Percentiles rank a stretch among this genome's conserved stretches.
phyloP scores from a whole-genome alignment of 2,797 vertebrate genomes.

The Miichthys miiuy region DNA sequence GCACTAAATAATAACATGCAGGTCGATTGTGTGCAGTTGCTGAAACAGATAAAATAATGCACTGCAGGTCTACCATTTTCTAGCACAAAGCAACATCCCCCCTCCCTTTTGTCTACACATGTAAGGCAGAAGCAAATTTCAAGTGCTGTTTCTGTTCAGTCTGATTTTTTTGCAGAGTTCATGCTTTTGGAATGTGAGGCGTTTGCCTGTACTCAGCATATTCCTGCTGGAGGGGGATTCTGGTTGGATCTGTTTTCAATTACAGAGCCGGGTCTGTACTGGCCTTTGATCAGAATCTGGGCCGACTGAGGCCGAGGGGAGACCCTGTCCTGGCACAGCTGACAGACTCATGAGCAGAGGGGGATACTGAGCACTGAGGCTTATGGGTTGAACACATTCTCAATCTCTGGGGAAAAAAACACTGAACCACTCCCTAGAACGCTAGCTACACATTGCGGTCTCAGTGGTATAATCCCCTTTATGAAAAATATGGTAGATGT shows the following conservation, averaged over 20 bases:
- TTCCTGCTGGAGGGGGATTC: conserved; percentile 51
- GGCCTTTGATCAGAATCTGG: conserved; percentile 67
- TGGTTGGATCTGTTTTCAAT: conserved; percentile 71
- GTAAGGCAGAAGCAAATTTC: conserved; percentile 18
- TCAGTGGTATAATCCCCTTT: conserved; percentile 12
- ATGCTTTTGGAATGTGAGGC: conserved; percentile 65
- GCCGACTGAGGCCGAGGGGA: conserved; percentile 21
- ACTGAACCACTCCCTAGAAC: conserved; percentile 14
- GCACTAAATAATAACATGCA: background rate
- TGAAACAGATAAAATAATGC: conserved; percentile 8
- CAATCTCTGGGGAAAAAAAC: conserved; percentile 23
- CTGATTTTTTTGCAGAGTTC: conserved; percentile 45
- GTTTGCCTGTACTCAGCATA: conserved; percentile 69
- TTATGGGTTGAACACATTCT: conserved; percentile 3
- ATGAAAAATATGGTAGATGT: conserved; percentile 27
- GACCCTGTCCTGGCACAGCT: conserved; percentile 45
- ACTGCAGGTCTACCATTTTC: background rate
- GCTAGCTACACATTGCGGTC: conserved; percentile 18
- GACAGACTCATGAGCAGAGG: conserved; percentile 19
- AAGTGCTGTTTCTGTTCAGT: conserved; percentile 24
- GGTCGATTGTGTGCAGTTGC: background rate
- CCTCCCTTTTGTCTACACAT: conserved; percentile 10
- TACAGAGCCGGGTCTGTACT: conserved; percentile 33
- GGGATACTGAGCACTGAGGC: background rate
- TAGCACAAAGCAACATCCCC: background rate